Base-by-base conservation (phyloP, 2,888 invertebrate species). In the Eupsilia transversa region DNA sequence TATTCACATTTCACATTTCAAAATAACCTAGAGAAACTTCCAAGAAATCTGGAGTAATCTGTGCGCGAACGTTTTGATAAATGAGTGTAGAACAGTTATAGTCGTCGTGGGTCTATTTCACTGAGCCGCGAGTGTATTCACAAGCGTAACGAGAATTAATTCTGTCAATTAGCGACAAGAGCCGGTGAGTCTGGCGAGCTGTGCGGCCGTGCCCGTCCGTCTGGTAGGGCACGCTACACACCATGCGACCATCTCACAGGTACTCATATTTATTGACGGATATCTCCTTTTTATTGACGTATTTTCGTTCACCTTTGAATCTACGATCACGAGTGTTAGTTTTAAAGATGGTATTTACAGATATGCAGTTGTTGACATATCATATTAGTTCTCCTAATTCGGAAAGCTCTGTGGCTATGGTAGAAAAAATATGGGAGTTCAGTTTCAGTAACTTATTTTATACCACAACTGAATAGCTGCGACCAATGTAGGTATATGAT, bases 131-230 rank as follows among this genome's bases (percentile, higher is more conserved):
- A 43, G 17, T 43, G 35, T 61, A 63, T 41, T 59, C 33, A 35
- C 41, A 49, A 52, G 49, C 33, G 60, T 43, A 30, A 52, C 60
- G 17, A 52, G 52, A 66, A 69, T 69, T 65, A 41, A 61, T 79
- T 57, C 14, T 27, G 46, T 60, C 59, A 75, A 60, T 74, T 49
- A 60, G 64, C 41, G 41, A 30, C 56, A 35, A 52, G 72, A 52
- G 59, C 71, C 49, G 17, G 57, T 14, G 33, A 12, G 49, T 23
- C 30, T 41, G 41, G 57, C 57, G 74, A 10, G 23, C 27, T 2
- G 35, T 2, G 23, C 17, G 14, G 12, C 30, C 5, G 6, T 14
- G 70, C 12, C 12, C 5, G 38, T 0, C n/a, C 49, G 17, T 60
- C 49, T 30, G 75, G 10, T 2, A 30, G 38, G 10, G 35, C 33